A percentile compares a stretch with the other conserved stretches of the same genome.
Evolutionary conservation across 2,797 vertebrate species (phyloP).

Genomic region (Gephyroberyx darwinii): DNA sequence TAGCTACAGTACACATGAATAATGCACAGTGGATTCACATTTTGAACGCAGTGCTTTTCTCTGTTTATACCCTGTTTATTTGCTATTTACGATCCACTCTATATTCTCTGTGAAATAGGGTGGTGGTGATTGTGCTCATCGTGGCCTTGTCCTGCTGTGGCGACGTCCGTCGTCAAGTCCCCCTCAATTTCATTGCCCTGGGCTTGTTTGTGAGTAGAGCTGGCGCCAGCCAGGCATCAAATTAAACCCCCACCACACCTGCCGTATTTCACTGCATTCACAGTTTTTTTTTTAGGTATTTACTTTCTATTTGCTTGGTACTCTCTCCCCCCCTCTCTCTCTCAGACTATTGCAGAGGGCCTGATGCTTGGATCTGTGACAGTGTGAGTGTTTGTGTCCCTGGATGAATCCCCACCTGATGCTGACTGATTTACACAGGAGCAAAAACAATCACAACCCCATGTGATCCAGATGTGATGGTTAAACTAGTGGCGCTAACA

Average conservation of each 20-base stretch:
- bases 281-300: slow-evolving; percentile 41
- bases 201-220: slow-evolving; percentile 87
- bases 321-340: slow-evolving; percentile 1
- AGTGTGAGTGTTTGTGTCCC: slow-evolving; percentile 78
- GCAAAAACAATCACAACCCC: slow-evolving; percentile 40
- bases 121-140: slow-evolving; percentile 68
- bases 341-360: slow-evolving; percentile 83
- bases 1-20: slow-evolving; percentile 33
- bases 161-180: slow-evolving; percentile 81
- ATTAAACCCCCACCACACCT: slow-evolving; percentile 61
- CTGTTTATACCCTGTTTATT: slow-evolving; percentile 55
- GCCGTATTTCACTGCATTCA: slow-evolving; percentile 43
- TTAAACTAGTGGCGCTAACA: slow-evolving; percentile 46
- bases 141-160: slow-evolving; percentile 83
- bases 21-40: slow-evolving; percentile 40
- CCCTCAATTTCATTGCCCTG: slow-evolving; percentile 86
- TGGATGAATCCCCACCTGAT: slow-evolving; percentile 43
- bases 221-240: slow-evolving; percentile 65
- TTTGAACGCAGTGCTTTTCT: slow-evolving; percentile 7
- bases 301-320: slow-evolving; percentile 50
- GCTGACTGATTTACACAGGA: slow-evolving; percentile 59
- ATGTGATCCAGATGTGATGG: slow-evolving; percentile 55
- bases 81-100: slow-evolving; percentile 53
- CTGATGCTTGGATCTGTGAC: slow-evolving; percentile 84
- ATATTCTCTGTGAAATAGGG: slow-evolving; percentile 73